A percentile compares a stretch with the other conserved stretches of the same genome.
Conservation (phyloP, 2,113 vertebrate genomes). For the Cepphus grylle region DNA sequence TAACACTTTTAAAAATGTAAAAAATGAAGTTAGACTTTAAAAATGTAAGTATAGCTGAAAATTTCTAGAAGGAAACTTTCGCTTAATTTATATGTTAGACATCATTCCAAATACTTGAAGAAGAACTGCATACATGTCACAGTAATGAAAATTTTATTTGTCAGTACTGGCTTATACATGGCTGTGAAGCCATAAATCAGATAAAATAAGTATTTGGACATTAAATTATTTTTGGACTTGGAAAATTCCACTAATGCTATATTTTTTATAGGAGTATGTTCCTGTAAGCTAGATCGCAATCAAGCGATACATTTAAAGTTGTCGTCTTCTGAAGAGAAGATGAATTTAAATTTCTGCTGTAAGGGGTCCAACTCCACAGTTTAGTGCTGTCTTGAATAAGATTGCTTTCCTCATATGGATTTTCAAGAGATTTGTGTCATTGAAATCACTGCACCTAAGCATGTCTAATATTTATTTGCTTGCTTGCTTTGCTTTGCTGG, state of each 20-base stretch:
- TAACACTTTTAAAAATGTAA: not conserved
- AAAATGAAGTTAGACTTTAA: not conserved
- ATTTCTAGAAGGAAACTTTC: not conserved
- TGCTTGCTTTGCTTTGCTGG: not conserved
- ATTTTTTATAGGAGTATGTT: conserved; percentile 32
- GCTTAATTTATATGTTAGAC: not conserved
- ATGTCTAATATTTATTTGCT: not conserved
- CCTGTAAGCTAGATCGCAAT: not conserved
- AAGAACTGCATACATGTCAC: not conserved
- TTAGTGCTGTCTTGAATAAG: not conserved
- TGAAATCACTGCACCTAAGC: not conserved
- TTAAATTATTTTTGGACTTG: conserved; percentile 36
- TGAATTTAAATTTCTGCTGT: not conserved
- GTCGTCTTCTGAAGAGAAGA: not conserved
- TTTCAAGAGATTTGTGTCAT: not conserved
- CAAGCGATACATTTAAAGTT: not conserved
- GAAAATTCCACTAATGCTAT: conserved; percentile 48
- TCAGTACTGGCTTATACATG: not conserved
- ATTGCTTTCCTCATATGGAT: not conserved
- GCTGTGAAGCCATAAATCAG: conserved; percentile 29
- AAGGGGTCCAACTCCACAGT: not conserved
- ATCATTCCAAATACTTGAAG: not conserved
- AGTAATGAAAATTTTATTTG: conserved; percentile 49
- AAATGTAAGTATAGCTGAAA: not conserved
- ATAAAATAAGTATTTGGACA: conserved; percentile 7